These are phyloP conservation scores for Myotis vivesi DNA, from an alignment of 2,797 vertebrate species.

Conservation along the genomic window DNA sequence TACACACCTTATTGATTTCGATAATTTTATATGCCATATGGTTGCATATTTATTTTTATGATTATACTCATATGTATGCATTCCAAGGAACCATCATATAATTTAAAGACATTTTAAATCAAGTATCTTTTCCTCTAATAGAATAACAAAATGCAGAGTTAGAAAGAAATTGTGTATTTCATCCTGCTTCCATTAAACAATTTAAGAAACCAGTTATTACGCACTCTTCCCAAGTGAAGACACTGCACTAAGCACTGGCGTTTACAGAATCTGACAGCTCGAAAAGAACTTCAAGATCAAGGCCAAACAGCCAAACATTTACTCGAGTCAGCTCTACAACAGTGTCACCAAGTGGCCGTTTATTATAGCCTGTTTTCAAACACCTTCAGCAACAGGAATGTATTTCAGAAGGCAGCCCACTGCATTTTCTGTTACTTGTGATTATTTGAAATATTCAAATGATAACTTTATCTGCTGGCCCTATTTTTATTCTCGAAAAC, in stretches of 20 bases:
- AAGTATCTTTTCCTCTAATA: background rate
- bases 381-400: background rate
- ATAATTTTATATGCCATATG: background rate
- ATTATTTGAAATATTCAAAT: background rate
- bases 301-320: background rate
- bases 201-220: constrained; percentile 34
- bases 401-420: background rate
- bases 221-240: constrained; percentile 26
- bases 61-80: background rate
- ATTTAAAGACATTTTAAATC: constrained; percentile 25
- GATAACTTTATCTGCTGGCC: background rate
- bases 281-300: constrained; percentile 32
- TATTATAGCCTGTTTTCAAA: background rate
- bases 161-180: background rate
- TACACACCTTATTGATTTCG: background rate
- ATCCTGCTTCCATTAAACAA: constrained; percentile 9
- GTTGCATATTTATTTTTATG: background rate
- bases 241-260: background rate
- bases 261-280: constrained; percentile 32
- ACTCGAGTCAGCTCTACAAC: constrained; percentile 45
- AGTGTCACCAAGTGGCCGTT: constrained; percentile 63
- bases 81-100: constrained; percentile 33
- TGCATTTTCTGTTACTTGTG: background rate
- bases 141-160: background rate
- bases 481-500: background rate